Base-by-base conservation (phyloP, 1,140 invertebrate genomes). In the Hycleus phaleratus region DNA sequence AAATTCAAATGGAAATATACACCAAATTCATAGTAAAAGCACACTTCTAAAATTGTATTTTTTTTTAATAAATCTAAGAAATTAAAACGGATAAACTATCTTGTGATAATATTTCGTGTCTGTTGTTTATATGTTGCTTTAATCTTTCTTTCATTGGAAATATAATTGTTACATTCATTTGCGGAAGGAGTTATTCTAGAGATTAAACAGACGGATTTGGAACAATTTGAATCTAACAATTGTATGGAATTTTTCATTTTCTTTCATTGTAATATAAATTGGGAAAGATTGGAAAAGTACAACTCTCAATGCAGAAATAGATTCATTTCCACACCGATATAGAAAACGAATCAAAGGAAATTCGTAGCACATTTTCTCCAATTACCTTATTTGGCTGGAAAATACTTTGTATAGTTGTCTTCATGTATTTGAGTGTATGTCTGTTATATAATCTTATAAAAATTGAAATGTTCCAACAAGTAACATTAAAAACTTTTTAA, bases 381-480 rank as follows among this genome's bases (percentile, higher is more conserved):
- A 24, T 48, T 5, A 32, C 32, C 54, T 56, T 45, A 39, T 60
- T 59, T 58, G 62, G 62, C 62, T 62, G 61, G 57, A 48, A 63
- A 52, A 55, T 57, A 53, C 52, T 56, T 65, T 65, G 56, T 62
- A 60, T 62, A 62, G 60, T 59, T 60, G 57, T 62, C 57, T 62
- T 46, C 60, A 65, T 65, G 63, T 65, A 65, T 54, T 60, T 65
- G 59, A 65, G 63, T 65, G 63, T 65, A 65, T 65, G 63, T 65
- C 60, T 65, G 63, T 65, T 65, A 56, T 65, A 65, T 62, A 65
- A 64, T 64, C 62, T 64, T 65, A 65, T 62, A 62, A 64, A 32
- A 62, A 62, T 58, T 65, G 54, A 59, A 65, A 65, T 65, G 63
- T 65, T 65, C 63, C 60, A 65, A 65, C 51, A 58, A 62, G 53